Percentiles rank a stretch among this genome's conserved stretches.
phyloP scores from a whole-genome alignment of 2,113 vertebrate species.

The Balaeniceps rex region DNA sequence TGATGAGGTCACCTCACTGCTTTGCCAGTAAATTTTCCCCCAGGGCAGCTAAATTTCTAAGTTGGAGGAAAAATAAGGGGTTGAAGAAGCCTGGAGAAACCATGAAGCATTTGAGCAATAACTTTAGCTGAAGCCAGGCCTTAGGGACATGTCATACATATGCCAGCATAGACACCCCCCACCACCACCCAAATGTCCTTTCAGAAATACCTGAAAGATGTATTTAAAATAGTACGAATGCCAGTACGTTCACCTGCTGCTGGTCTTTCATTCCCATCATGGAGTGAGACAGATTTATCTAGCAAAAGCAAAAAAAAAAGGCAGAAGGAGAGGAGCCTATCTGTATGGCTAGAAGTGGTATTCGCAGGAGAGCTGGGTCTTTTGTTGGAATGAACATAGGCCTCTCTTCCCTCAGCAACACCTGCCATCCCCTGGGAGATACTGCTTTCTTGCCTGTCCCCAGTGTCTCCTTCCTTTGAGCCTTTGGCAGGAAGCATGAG shows the following conservation, averaged over 20 bases:
- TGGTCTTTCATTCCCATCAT: neutral
- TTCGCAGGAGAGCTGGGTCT: neutral
- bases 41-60: neutral
- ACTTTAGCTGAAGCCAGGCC: neutral
- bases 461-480: neutral
- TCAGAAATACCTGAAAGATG: neutral
- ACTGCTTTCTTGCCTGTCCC: neutral
- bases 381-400: neutral
- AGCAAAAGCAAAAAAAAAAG: neutral
- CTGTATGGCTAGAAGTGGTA: neutral
- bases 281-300: neutral
- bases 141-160: neutral
- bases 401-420: neutral
- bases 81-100: neutral
- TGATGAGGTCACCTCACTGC: neutral
- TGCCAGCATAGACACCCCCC: neutral
- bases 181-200: accelerated
- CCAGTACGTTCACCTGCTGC: neutral
- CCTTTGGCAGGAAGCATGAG: neutral
- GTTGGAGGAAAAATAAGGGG: neutral
- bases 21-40: neutral
- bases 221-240: neutral
- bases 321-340: neutral
- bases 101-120: neutral
- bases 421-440: neutral